phyloP scores from a whole-genome alignment of 2,113 vertebrate species.

The Prietella phreatophila region DNA sequence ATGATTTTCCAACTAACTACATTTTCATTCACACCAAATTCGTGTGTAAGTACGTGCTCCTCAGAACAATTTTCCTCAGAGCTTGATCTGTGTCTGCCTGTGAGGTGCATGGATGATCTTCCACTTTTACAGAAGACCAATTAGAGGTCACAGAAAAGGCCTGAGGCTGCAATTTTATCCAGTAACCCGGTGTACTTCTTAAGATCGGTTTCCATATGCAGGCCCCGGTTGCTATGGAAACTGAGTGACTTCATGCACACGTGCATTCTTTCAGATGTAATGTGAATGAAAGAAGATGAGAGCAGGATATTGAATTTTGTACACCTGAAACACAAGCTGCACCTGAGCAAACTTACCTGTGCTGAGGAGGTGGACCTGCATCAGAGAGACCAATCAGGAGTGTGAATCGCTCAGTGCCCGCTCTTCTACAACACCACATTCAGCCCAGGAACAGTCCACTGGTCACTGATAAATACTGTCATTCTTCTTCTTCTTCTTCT shows the following conservation, averaged over 20 bases:
- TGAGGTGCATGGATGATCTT: neutral
- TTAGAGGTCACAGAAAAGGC: neutral
- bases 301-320: neutral
- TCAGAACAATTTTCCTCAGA: neutral
- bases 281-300: neutral
- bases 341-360: neutral
- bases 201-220: neutral
- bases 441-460: neutral
- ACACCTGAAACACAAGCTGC: neutral
- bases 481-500: neutral
- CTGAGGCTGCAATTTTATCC: neutral
- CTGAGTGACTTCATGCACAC: neutral
- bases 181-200: neutral
- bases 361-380: neutral
- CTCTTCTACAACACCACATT: neutral
- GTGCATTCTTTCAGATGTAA: neutral
- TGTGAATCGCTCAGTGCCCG: neutral
- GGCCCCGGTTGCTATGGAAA: constrained; percentile 4
- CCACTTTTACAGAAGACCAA: neutral
- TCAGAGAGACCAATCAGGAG: neutral
- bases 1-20: too few species aligned
- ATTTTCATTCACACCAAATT: too few species aligned
- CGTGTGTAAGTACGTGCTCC: neutral
- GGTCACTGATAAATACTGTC: neutral
- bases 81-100: neutral